phyloP scores from a whole-genome alignment of 2,797 vertebrate species.

The Emydoidea blandingii region DNA sequence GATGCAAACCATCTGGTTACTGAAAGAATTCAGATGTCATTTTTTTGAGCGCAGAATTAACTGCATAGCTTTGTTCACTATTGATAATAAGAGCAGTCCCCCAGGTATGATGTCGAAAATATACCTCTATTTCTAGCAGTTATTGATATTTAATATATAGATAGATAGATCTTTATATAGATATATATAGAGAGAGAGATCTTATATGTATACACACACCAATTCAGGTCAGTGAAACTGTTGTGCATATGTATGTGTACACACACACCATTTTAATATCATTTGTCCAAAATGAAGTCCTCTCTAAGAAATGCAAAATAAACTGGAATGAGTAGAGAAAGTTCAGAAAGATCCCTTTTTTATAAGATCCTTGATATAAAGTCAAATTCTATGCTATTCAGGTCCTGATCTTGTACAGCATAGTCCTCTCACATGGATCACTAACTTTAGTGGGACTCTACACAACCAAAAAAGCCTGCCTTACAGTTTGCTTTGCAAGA shows the following conservation, averaged over 20 bases:
- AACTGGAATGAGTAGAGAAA: background rate
- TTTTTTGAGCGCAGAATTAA: conserved; percentile 54
- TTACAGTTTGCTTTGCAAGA: conserved; percentile 1
- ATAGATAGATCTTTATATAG: background rate
- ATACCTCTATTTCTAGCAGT: background rate
- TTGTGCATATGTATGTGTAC: background rate
- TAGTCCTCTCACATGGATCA: background rate
- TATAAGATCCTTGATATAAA: background rate
- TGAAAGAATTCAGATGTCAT: background rate
- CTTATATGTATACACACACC: accelerated
- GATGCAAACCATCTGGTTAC: conserved; percentile 54
- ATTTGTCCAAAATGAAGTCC: background rate
- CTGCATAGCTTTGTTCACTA: background rate
- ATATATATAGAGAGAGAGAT: background rate
- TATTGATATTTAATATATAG: background rate
- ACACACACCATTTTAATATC: background rate
- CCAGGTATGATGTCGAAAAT: background rate
- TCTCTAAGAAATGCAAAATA: background rate
- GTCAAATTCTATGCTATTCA: background rate
- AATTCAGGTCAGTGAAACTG: background rate
- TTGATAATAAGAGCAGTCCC: background rate
- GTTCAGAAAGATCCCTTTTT: background rate
- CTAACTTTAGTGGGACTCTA: conserved; percentile 22
- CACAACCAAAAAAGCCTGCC: background rate
- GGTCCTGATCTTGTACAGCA: background rate